Base-by-base conservation (phyloP, 2,888 invertebrate genomes). In the Gerris lacustris region DNA sequence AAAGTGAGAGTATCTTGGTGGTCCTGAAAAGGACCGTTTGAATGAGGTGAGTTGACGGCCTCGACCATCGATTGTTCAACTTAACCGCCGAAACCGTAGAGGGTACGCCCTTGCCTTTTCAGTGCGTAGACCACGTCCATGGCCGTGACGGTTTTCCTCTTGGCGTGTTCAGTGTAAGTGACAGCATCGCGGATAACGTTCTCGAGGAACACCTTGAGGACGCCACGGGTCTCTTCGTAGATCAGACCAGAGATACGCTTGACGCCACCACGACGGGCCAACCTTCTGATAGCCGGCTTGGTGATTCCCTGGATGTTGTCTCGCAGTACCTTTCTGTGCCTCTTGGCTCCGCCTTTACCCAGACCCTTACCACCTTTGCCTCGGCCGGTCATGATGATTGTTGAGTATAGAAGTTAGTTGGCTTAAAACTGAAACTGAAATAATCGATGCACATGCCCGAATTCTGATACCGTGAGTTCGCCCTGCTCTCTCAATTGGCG, bases 131-230 rank as follows among this genome's bases (percentile, higher is more conserved):
- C 92, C 1, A 92, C 93, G 82, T 93, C 93, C 76, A 75, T 75
- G 44, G 75, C 73, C 31, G 73, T 73, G 44, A 74, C 74, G 7
- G 75, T 75, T 72, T 75, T 75, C 70, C 74, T 73, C 72, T 75
- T 93, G 55, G 92, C 92, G 79, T 93, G 91, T 78, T 92, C 91
- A 0, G 91, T 92, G 80, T 91, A 92, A 5, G 90, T 91, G 69
- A 91, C 91, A n/a, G 91, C 90, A 78, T 91, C 91, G 66, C 89
- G 84, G 76, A 92, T 90, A 18, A 71, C 90, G 79, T 90, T 91
- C 79, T 91, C 91, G 72, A 93, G 83, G 79, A 93, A 94, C 0
- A 90, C 87, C 77, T 91, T 91, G 44, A 91, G 79, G 0, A 90
- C 90, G 63, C 89, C 89, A 64, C 91, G 84, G 15, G 89, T 90